Percentiles rank a stretch among this genome's conserved stretches.
These are phyloP conservation scores for Prochilodus magdalenae DNA, from an alignment of 2,113 vertebrate species.

Conservation along the genomic window DNA sequence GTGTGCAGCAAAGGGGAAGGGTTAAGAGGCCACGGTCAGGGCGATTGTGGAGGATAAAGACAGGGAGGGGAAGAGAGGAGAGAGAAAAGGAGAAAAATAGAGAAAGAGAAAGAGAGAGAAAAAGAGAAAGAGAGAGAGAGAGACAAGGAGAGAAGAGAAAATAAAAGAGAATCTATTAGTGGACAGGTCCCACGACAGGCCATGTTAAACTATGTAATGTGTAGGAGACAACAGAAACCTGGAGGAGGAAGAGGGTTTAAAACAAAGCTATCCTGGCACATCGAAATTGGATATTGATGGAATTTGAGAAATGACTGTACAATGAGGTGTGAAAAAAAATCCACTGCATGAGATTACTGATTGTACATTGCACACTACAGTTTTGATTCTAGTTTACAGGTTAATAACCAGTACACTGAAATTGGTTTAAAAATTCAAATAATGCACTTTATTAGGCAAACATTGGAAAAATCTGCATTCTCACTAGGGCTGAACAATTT, in stretches of 20 bases:
- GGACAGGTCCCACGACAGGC: slow-evolving; percentile 54
- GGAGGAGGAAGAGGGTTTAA: slow-evolving; percentile 34
- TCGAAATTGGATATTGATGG: slow-evolving; percentile 15
- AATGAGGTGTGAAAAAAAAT: background rate
- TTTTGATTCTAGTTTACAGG: background rate
- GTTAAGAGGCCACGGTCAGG: slow-evolving; percentile 65
- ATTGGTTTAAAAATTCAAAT: background rate
- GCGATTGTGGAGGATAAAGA: slow-evolving; percentile 63
- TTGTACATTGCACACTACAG: background rate
- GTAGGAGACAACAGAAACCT: slow-evolving; percentile 61
- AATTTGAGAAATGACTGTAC: background rate
- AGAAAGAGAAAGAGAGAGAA: slow-evolving; percentile 52
- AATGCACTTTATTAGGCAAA: background rate
- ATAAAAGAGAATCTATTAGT: slow-evolving; percentile 72
- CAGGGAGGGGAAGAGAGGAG: slow-evolving; percentile 55
- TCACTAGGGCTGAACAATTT: too few species aligned
- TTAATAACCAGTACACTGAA: background rate
- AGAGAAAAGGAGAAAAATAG: slow-evolving; percentile 24
- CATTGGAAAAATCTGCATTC: background rate
- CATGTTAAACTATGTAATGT: slow-evolving; percentile 59
- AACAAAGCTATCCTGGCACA: slow-evolving; percentile 36
- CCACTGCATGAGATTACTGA: background rate
- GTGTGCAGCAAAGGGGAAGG: slow-evolving; percentile 69
- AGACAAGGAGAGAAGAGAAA: slow-evolving; percentile 67
- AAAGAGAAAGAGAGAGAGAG: slow-evolving; percentile 52